Base-by-base conservation (phyloP, 1,140 invertebrate species). In the Danaus plexippus region DNA sequence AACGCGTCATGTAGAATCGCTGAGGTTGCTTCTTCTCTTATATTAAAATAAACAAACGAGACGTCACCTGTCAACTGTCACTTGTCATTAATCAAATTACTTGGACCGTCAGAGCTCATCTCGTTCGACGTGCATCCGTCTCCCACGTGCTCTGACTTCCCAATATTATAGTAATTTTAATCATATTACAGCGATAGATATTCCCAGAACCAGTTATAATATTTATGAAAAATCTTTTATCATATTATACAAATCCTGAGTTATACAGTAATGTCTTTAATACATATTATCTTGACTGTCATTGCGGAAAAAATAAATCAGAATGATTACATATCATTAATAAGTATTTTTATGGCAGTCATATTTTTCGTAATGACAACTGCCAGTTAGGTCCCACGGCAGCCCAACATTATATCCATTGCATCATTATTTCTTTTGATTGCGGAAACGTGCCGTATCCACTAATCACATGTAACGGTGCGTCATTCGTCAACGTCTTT, bases 401-500 rank as follows among this genome's bases (percentile, higher is more conserved):
- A 44, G 49, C 49, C 9, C 13, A 12, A 12, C 13, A 57, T 57
- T 57, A 52, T 52, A 57, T 58, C 52, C 47, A 59, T 57, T 32
- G 49, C 49, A 47, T 73, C 77, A 76, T 76, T 80, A 80, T 80
- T 76, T 64, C 58, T 61, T 54, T 64, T 67, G 77, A 79, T 77
- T 67, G 71, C 67, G 61, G 68, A 70, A 73, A 73, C 72, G 68
- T 66, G 60, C 67, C 62, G 61, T 64, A 67, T 67, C 61, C 64
- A 80, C 80, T 84, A 84, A 84, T 81, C 77, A 84, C 79, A 64
- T 64, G 66, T 74, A 73, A 79, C 74, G 69, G 72, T 64, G 68
- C 56, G 53, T 67, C 68, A 81, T 85, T 71, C 68, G 68, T 85
- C 81, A 80, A 69, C 66, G 77, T 76, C 77, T 52, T 42, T 43